Evolutionary conservation across 2,797 vertebrate species (phyloP), one percentile per base, ranked within the genome.

Genomic region (Eulemur albifrons): DNA sequence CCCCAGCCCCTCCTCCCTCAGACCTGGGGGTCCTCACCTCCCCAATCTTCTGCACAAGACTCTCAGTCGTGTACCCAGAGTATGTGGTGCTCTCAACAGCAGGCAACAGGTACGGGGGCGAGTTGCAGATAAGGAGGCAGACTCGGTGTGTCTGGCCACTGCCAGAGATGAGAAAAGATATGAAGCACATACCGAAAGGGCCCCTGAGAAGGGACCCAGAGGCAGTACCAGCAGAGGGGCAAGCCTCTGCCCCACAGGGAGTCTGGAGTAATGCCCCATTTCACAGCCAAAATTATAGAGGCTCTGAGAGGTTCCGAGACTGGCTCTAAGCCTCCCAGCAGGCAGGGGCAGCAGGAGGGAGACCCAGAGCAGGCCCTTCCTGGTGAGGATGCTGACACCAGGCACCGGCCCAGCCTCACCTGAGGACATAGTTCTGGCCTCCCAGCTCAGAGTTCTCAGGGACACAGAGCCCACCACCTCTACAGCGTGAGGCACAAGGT

Each of bases 51-150:
- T 99, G 99, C 93, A 99, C 99, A 35, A 99, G 97, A 95, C 97
- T 99, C 98, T 99, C 99, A 0, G 99, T 99, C 0, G 99, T 99
- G 98, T 98, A 99, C 94, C 99, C 99, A 0, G 99, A 99, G 98
- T 99, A 99, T 1, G 99, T 99, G 96, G 99, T 99, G 92, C 99
- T 99, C 98, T 99, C 99, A 61, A 99, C 99, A 1, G 99, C 99
- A 1, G 99, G 99, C 45, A 99, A 98, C 96, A 99, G 97, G 96
- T 99, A 99, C 0, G 99, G 99, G 0, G 99, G 99, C 2, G 99
- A 99, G 97, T 99, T 99, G 95, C 99, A 99, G 93, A 99, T 98
- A 63, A 99, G 98, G 90, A 99, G 99, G 93, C 99, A 99, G 86
- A 99, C 99, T 65, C 99, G 99, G 97, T 99, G 99, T 0, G 99